Evolutionary conservation across 2,888 invertebrate species (phyloP).

Genomic region (Nudaria mundana): DNA sequence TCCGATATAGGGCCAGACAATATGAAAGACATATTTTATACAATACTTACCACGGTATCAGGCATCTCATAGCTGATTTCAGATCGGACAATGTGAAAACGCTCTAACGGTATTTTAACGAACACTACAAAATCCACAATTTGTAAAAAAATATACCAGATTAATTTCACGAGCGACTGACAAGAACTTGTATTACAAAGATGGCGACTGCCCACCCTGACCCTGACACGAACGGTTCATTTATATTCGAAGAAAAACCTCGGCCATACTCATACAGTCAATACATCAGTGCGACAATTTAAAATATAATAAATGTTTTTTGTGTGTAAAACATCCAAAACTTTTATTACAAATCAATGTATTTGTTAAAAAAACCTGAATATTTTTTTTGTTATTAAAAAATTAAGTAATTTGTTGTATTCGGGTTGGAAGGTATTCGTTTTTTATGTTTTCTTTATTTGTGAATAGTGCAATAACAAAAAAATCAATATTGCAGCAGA

Average conservation of each 20-base stretch:
- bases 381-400: too few relatives aligned
- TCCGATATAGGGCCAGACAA: too few relatives aligned
- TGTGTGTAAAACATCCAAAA: constrained; percentile 32
- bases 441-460: too few relatives aligned
- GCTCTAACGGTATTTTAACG: constrained; percentile 3
- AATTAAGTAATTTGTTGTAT: too few relatives aligned
- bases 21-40: too few relatives aligned
- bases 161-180: constrained; percentile 29
- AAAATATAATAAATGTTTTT: constrained; percentile 53
- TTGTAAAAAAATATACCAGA: constrained; percentile 24
- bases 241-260: constrained; percentile 42
- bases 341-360: constrained; percentile 46
- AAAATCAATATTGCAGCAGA: too few relatives aligned
- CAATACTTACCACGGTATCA: too few relatives aligned
- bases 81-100: constrained; percentile 1
- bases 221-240: constrained; percentile 43
- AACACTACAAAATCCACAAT: constrained; percentile 19
- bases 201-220: constrained; percentile 31
- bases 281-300: constrained; percentile 47
- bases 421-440: too few relatives aligned
- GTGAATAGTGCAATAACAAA: too few relatives aligned
- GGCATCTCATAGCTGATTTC: too few relatives aligned
- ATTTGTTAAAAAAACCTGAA: too few relatives aligned
- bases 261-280: constrained; percentile 15
- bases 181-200: constrained; percentile 42